Evolutionary conservation across 2,113 vertebrate genomes (phyloP).

Genomic region (Myxocyprinus asiaticus): DNA sequence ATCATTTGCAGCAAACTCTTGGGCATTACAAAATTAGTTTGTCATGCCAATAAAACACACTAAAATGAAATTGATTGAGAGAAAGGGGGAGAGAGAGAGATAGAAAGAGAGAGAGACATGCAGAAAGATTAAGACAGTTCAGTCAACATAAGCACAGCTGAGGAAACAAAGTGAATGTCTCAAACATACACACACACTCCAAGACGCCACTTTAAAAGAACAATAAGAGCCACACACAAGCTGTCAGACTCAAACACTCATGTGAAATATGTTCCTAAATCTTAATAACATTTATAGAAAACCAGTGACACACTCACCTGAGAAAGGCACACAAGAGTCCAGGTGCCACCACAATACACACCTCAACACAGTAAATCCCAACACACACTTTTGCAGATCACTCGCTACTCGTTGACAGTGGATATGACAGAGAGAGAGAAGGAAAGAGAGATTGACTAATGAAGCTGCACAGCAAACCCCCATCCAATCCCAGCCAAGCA

Average conservation of each 20-base stretch:
- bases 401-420: background rate
- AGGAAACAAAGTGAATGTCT: constrained; percentile 54
- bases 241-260: background rate
- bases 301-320: constrained; percentile 30
- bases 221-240: background rate
- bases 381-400: constrained; percentile 10
- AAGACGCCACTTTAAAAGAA: background rate
- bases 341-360: background rate
- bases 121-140: constrained; percentile 21
- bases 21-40: too few relatives aligned
- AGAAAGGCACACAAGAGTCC: background rate
- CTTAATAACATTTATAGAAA: background rate
- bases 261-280: background rate
- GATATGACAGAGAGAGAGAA: background rate
- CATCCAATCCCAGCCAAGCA: constrained; percentile 43
- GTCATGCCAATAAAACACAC: too few relatives aligned
- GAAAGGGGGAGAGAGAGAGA: too few relatives aligned
- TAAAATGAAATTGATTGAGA: too few relatives aligned
- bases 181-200: background rate
- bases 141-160: constrained; percentile 53
- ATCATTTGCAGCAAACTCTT: too few relatives aligned
- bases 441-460: constrained; percentile 44
- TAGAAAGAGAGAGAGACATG: background rate
- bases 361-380: constrained; percentile 6
- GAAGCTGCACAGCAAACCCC: constrained; percentile 47